Evolutionary conservation across 2,888 invertebrate species (phyloP), one percentile per base, ranked within the genome.

Genomic region (Tridacna crocea): DNA sequence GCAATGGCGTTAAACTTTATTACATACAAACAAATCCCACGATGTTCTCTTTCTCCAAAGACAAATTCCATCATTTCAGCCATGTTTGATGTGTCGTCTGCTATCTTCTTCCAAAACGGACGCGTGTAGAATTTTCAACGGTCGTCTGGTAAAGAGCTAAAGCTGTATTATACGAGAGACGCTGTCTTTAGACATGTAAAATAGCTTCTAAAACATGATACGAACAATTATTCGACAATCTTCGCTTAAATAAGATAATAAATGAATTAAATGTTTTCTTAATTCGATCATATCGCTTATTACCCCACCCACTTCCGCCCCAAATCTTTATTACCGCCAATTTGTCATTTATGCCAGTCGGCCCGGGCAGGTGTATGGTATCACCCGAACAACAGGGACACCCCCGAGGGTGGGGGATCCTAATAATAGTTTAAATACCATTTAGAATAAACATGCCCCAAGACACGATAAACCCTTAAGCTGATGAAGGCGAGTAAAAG

Each of bases 241-340:
- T 77, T 77, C 77, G 79, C 79, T 72, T 74, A 72, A 77, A 80
- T 75, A 48, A 75, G 77, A 72, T 77, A 79, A 83, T 82, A 77
- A 77, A 77, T 73, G 77, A 79, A 74, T 72, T 79, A 83, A 83
- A 83, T 77, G 83, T 80, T 79, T 83, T 74, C 78, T 79, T 77
- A 77, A 85, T 85, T 85, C 75, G 72, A 36, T 75, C 72, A 81
- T 80, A 80, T 80, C 48, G 72, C 77, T 74, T 70, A 82, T 79
- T 75, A 77, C 80, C 78, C 82, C 85, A 78, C 85, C 85, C 85
- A 82, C 78, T 82, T 85, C 85, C 85, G 78, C 80, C 85, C 82
- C 75, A 77, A 51, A 80, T 63, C 72, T 81, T 84, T 81, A 73
- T 84, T 51, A 65, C 61, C 61, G 72, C 48, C 76, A 76, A 81